Evolutionary conservation across 2,113 vertebrate species (phyloP), one percentile per base, ranked within the genome.

Genomic region (Pituophis catenifer): DNA sequence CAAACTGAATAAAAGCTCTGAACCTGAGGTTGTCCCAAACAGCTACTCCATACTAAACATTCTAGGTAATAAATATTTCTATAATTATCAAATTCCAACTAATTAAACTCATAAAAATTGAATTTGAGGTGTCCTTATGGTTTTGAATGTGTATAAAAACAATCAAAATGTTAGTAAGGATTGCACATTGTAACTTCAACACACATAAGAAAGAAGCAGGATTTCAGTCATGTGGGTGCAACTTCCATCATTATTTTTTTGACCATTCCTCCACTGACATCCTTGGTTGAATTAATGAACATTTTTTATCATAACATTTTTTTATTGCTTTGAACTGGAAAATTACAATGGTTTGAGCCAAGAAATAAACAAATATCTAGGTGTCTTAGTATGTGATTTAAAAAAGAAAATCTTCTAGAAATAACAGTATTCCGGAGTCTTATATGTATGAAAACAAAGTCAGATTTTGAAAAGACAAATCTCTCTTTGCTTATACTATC

Each of bases 251-350:
- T 75, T n/a, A 15, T n/a, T 33, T 3, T 81, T 81, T 81, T 81
- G 7, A 8, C n/a, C 6, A 3, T 81, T 15, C 15, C 5, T 17
- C n/a, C 70, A 81, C 6, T 81, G 33, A 38, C n/a, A 81, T 81
- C n/a, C n/a, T 38, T 17, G 15, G 70, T 19, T 81, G 70, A 38
- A 38, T 81, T 38, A 2, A 94, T 15, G 75, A 55, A 29, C 19
- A 48, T 48, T 48, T 48, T 48, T 8, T 91, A n/a, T 52, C 48
- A 89, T 21, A 88, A 88, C 5, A 33, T 44, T 38, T 92, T 48
- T 90, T 89, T 19, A 88, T n/a, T 89, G 53, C 12, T 8, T 70
- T 95, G 88, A 92, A 44, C 55, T 92, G 91, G 13, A 88, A 93
- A 50, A 52, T 33, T 81, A 81, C 58, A 54, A 65, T 86, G 44